Evolutionary conservation across 2,797 vertebrate species (phyloP).

Genomic region (Pampus argenteus): DNA sequence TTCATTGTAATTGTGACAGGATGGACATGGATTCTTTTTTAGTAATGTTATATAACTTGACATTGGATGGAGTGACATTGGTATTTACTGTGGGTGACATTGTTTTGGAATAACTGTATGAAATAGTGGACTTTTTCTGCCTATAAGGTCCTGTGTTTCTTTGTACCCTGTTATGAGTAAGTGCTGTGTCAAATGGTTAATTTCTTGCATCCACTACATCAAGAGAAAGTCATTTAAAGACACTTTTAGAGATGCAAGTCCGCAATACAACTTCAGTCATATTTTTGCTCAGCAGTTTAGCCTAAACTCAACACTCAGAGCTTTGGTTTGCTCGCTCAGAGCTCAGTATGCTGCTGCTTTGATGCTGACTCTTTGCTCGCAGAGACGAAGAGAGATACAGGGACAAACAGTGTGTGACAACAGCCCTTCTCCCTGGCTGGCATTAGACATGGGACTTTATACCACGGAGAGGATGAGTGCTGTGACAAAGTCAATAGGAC

Average conservation of each 20-base stretch:
- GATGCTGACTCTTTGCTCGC: constrained; percentile 75
- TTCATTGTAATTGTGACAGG: background rate
- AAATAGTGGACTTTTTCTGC: constrained; percentile 14
- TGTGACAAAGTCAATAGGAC: constrained; percentile 83
- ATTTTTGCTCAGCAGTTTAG: constrained; percentile 72
- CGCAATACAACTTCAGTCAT: constrained; percentile 62
- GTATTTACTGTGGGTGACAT: constrained; percentile 17
- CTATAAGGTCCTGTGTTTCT: constrained; percentile 2
- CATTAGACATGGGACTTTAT: constrained; percentile 78
- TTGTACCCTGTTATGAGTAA: constrained; percentile 21
- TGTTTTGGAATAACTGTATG: constrained; percentile 14
- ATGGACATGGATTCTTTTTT: background rate
- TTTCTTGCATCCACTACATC: constrained; percentile 56
- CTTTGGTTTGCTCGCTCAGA: constrained; percentile 70
- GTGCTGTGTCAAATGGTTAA: constrained; percentile 49
- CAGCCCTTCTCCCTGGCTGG: constrained; percentile 73
- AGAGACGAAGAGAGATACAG: constrained; percentile 70
- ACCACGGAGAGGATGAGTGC: constrained; percentile 75
- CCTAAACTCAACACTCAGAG: constrained; percentile 65
- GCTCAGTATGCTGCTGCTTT: constrained; percentile 74
- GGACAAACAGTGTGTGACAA: constrained; percentile 77
- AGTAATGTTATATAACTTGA: background rate
- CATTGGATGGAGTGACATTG: background rate
- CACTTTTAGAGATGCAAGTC: constrained; percentile 57
- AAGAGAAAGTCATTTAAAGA: constrained; percentile 59